Evolutionary conservation across 2,888 invertebrate genomes (phyloP), one percentile per base, ranked within the genome.

Genomic region (Caenorhabditis sp.): DNA sequence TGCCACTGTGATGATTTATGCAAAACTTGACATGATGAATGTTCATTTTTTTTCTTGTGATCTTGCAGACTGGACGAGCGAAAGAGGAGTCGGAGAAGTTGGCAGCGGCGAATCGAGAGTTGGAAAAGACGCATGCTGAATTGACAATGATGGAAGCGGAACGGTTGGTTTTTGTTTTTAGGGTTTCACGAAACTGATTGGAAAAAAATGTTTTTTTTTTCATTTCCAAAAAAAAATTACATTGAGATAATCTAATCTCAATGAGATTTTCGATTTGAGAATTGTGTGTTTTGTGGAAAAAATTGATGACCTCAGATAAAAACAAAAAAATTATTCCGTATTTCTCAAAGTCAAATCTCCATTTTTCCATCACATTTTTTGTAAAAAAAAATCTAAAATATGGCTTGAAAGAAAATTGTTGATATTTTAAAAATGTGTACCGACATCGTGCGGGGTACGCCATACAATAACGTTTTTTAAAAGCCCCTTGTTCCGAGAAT

Each of bases 41-140:
- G 10, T 31, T 6, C 10, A 6, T 31, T 10, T 4, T 31, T 31
- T 31, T 31, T 4, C 31, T 31, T n/a, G n/a, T n/a, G n/a, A n/a
- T n/a, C n/a, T 66, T 64, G 21, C 68, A 62, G 67, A 66, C 65
- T 59, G 62, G 63, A 24, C 58, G 63, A 62, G 62, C 66, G 50
- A 70, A 71, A 62, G 70, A 74, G 17, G 66, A 70, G n/a, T 37
- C 23, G n/a, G 77, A 74, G 27, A 66, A 66, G 27, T 53, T 77
- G 65, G 59, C 57, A 37, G 36, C 57, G 19, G 49, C 63, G 64
- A 66, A 53, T 55, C 67, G 65, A 60, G 76, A 79, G 27, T 60
- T 71, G 23, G 63, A 77, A 54, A 79, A 68, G 64, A 64, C 70
- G 10, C 69, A 72, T 60, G 66, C 62, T 53, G 75, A 77, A 58